A percentile compares a stretch with the other conserved stretches of the same genome.
Conservation (phyloP, 30 jellyfish, hydroid and myxozoan genomes). For the Turritopsis rubra region DNA sequence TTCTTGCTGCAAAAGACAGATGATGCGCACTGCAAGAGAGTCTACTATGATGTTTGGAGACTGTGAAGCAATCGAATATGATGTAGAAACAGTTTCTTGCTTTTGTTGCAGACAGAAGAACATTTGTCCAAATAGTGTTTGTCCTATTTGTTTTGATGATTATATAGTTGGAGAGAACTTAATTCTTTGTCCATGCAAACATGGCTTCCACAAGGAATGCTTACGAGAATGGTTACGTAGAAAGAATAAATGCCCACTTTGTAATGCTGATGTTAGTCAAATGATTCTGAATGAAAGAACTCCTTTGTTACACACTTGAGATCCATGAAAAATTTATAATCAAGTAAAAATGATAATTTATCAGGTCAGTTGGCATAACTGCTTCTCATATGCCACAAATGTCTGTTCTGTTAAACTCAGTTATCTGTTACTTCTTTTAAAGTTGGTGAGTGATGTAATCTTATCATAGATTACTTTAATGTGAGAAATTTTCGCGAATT, state of each 20-base stretch:
- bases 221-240: not conserved
- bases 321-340: not conserved
- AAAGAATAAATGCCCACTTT: conserved; percentile 20
- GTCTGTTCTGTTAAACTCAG: not conserved
- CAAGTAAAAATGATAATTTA: too few species aligned
- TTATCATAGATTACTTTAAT: too few species aligned
- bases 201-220: conserved; percentile 15
- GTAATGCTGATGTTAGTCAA: not conserved
- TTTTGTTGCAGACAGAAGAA: conserved; percentile 4
- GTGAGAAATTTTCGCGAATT: too few species aligned
- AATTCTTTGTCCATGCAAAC: conserved; percentile 13
- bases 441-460: too few species aligned
- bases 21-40: not conserved
- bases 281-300: not conserved
- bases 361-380: too few species aligned
- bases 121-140: not conserved
- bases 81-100: not conserved
- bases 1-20: not conserved
- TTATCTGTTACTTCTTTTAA: too few species aligned
- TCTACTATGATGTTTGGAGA: not conserved
- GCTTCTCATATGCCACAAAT: not conserved
- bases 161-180: conserved; percentile 7
- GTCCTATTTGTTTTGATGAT: conserved; percentile 25
- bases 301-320: not conserved
- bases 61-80: not conserved